Conservation (phyloP, 2,113 vertebrate species). For the Lipotes vexillifer region DNA sequence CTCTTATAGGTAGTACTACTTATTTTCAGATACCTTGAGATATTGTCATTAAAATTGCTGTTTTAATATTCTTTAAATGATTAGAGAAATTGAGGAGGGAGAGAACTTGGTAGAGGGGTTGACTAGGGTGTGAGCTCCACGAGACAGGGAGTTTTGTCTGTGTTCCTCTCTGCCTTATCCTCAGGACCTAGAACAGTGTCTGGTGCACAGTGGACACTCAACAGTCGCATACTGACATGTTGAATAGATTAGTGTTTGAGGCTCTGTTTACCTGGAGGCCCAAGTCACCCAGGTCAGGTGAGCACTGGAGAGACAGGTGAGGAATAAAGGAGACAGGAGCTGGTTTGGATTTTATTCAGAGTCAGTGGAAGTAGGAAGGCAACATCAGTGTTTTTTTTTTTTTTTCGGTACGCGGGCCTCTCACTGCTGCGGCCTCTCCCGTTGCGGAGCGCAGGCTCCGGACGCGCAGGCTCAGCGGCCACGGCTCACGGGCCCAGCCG, state of each 20-base stretch:
- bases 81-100: background rate
- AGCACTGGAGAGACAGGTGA: background rate
- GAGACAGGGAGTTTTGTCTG: background rate
- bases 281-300: background rate
- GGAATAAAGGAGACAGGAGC: background rate
- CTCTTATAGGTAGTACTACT: background rate
- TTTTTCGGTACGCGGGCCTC: too few relatives aligned
- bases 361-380: background rate
- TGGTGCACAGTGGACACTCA: too few relatives aligned
- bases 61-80: background rate
- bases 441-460: too few relatives aligned
- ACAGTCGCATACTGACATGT: too few relatives aligned
- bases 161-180: background rate
- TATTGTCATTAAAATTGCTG: background rate
- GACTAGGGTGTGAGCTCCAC: background rate
- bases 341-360: background rate
- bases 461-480: too few relatives aligned
- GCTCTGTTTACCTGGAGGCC: background rate
- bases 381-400: background rate
- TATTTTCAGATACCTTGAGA: background rate
- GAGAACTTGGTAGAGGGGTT: background rate
- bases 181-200: too few relatives aligned
- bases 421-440: too few relatives aligned
- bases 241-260: background rate
- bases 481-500: too few relatives aligned